A percentile compares a stretch with the other conserved stretches of the same genome.
These are phyloP conservation scores for Amphiura filiformis DNA, from an alignment of 35 echinoderm and acorn worm species.

Conservation along the genomic window DNA sequence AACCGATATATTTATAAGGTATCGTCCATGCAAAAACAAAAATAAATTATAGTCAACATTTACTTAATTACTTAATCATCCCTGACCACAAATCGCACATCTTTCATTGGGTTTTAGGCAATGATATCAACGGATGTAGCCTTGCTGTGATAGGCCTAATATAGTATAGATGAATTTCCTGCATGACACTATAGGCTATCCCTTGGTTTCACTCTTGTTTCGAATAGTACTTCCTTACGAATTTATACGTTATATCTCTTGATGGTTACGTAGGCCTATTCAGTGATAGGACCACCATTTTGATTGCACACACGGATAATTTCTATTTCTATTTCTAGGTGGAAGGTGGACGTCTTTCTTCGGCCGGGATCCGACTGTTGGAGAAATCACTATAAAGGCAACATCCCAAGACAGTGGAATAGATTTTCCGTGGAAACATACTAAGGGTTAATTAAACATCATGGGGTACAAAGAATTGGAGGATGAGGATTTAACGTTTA, in stretches of 20 bases:
- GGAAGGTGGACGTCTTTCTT: background rate
- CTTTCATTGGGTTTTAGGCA: too few relatives aligned
- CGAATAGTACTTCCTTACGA: background rate
- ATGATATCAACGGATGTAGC: background rate
- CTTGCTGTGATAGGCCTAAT: background rate
- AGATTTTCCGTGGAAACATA: background rate
- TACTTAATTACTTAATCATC: too few relatives aligned
- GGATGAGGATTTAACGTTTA: background rate
- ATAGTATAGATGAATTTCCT: background rate
- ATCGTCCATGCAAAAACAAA: too few relatives aligned
- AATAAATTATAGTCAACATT: too few relatives aligned
- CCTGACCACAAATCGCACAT: too few relatives aligned
- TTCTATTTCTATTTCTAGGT: background rate
- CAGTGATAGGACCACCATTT: background rate
- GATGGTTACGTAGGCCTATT: background rate
- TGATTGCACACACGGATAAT: background rate
- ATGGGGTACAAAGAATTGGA: background rate
- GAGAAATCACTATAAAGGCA: too few relatives aligned
- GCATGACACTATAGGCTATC: background rate
- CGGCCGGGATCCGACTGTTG: background rate
- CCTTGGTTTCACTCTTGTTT: background rate
- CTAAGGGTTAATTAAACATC: background rate
- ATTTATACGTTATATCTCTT: background rate
- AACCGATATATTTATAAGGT: too few relatives aligned
- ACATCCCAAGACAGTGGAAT: background rate